Evolutionary conservation across 2,888 invertebrate species (phyloP), one percentile per base, ranked within the genome.

Genomic region (Hirtodrosophila trivittata): DNA sequence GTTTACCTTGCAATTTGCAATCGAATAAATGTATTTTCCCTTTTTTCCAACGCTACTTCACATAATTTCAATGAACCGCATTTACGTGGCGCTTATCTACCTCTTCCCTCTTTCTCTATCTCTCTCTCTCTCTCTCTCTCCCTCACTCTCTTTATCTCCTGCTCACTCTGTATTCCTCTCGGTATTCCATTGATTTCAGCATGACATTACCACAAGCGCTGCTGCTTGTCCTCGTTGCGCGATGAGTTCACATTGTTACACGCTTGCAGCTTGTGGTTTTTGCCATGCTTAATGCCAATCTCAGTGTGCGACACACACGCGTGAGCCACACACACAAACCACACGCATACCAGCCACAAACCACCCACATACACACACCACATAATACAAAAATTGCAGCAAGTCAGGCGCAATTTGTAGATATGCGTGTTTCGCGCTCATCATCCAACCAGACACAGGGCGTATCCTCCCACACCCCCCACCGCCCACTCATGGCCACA

Each of bases 11-110:
- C 69, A 70, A 69, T 63, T 70, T 69, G 64, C 70, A 65, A 46
- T 35, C 57, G 65, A 50, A 65, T 30, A 8, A 30, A 30, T 52
- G 38, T 46, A 52, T 70, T 64, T 68, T 35, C 9, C 30, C 65
- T 32, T 54, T 63, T 68, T 63, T 51, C 32, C 55, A 26, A 37
- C 43, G 57, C 52, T 56, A 52, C 69, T 45, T 71, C 66, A 78
- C 83, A 72, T 86, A 76, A 67, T 83, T 86, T 73, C 77, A 76
- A 65, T 86, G 77, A 69, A 66, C 81, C 77, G 74, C 74, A 83
- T 86, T 69, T 83, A 62, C 83, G 80, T 68, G 72, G 42, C 52
- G 46, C 9, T 75, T 71, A 47, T 56, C 52, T 30, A 43, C 10
- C n/a, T 14, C 14, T 25, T 37, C 13, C 30, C 43, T 45, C 28